Conservation (phyloP, 2,113 vertebrate genomes). For the Mus spicilegus region DNA sequence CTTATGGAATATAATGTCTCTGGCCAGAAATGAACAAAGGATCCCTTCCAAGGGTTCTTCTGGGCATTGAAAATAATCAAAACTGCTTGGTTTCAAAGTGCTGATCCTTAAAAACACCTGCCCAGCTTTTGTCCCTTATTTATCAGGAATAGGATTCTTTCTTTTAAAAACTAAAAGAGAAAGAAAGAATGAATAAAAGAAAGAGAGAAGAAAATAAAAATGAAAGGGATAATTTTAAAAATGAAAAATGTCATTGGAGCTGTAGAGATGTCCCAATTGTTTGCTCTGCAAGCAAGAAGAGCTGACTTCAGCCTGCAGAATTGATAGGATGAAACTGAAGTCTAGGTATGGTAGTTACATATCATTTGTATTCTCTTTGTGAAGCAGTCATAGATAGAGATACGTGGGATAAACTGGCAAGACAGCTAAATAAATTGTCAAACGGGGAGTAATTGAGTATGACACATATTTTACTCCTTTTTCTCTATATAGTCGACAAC, state of each 20-base stretch:
- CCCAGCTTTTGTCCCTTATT: neutral
- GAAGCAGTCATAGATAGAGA: neutral
- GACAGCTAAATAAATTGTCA: neutral
- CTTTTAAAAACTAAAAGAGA: no score
- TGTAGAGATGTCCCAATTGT: neutral
- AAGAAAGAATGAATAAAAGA: neutral
- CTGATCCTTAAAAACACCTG: neutral
- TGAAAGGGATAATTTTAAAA: no score
- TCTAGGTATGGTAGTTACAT: no score
- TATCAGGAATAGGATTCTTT: neutral
- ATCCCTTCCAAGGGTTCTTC: neutral
- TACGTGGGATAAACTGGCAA: fast-evolving
- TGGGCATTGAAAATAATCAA: neutral
- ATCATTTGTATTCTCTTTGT: neutral
- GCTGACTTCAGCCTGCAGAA: neutral
- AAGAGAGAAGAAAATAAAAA: no score
- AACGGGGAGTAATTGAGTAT: neutral
- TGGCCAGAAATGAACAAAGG: neutral
- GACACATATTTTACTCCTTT: neutral
- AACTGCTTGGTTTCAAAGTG: neutral
- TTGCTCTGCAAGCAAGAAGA: neutral
- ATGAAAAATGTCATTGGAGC: neutral
- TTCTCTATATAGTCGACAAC: no score
- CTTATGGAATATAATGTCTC: neutral
- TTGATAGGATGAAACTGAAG: neutral